Base-by-base conservation (phyloP, 2,888 invertebrate species). In the Trachelus tabidus region DNA sequence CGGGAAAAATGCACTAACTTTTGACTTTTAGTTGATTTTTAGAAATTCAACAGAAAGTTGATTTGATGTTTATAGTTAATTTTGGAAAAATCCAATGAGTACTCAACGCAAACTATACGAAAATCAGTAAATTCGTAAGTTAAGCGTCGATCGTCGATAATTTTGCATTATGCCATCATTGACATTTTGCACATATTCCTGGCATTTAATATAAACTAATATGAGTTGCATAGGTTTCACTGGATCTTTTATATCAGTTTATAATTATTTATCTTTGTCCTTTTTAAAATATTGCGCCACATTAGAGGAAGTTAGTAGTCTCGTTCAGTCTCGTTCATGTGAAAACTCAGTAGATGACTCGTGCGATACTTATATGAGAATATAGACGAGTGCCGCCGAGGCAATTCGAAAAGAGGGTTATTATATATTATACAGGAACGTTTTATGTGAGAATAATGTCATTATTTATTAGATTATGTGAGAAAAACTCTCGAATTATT, bases 401-500 rank as follows among this genome's bases (percentile, higher is more conserved):
- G 15, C 9, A 56, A 56, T 56, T 56, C 23, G 56, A 23, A 56
- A 56, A 56, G 2, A 56, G 9, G 56, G 56, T 56, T 56, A 56
- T 56, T 23, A 9, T 23, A 56, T 56, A 56, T 23, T 56, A 56
- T 56, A 56, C 15, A 56, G 56, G 56, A 23, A 23, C 56, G 9
- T 56, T 56, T 30, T 75, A 73, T 1, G 76, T 78, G n/a, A 31
- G 12, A 12, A 80, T 23, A 76, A 84, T 84, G 84, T 83, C 82
- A 34, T 81, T 84, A 75, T 76, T 84, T 56, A 81, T 79, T 69
- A 81, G 83, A 74, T 81, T 85, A 34, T 75, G 78, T 34, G 82
- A 81, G 75, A 79, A 78, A 73, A 82, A 76, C 80, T 69, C 73
- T 11, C 73, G 80, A 37, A 40, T 73, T n/a, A 56, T 76, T 15